phyloP scores from a whole-genome alignment of 2,113 vertebrate species.

The Hydropotes inermis region DNA sequence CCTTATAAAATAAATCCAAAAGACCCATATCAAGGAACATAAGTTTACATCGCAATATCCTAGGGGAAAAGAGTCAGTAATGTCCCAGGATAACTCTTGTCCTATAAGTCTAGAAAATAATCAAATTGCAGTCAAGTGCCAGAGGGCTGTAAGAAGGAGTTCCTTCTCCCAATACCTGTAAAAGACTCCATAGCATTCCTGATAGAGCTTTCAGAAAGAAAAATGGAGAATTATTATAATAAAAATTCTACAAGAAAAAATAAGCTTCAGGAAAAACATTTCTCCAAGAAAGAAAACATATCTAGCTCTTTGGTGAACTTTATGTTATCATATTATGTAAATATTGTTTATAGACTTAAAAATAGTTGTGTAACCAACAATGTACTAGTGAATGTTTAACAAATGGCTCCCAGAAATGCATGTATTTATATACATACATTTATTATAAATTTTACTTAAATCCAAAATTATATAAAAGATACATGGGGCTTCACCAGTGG shows the following conservation, averaged over 20 bases:
- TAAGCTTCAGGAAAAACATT: neutral
- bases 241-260: neutral
- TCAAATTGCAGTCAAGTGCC: neutral
- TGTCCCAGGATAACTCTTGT: neutral
- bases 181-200: neutral
- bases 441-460: neutral
- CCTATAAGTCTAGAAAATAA: neutral
- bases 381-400: neutral
- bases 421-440: neutral
- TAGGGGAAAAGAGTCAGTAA: neutral
- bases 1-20: neutral
- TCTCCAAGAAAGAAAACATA: neutral
- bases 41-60: neutral
- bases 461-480: neutral
- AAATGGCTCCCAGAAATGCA: neutral
- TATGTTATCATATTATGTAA: neutral
- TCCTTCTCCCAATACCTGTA: neutral
- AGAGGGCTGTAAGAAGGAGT: neutral
- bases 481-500: neutral
- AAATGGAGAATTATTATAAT: neutral
- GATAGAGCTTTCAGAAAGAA: neutral
- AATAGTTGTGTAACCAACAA: neutral
- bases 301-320: neutral
- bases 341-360: neutral
- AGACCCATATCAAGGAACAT: neutral